Conservation (phyloP, 2,888 invertebrate genomes). For the Xanthia togata region DNA sequence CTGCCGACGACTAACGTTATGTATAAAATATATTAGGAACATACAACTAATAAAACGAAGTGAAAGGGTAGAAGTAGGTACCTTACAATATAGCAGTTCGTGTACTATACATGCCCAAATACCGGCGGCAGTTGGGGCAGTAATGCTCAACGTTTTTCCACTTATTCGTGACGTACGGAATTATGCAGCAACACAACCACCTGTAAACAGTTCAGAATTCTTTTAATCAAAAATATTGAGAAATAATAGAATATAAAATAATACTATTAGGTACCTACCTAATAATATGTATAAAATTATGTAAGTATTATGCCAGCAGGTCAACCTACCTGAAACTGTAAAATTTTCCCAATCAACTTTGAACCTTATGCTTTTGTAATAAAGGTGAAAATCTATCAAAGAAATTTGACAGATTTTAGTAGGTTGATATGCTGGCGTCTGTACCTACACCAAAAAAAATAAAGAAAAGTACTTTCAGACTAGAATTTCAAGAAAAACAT, state of each 20-base stretch:
- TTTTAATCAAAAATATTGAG: background rate
- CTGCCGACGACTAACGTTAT: background rate
- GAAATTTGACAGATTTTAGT: too few relatives aligned
- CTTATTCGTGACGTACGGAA: conserved; percentile 82
- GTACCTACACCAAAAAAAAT: background rate
- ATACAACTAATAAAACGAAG: background rate
- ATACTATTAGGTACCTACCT: too few relatives aligned
- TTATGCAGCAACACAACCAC: conserved; percentile 87
- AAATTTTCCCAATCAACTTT: too few relatives aligned
- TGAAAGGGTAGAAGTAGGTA: background rate
- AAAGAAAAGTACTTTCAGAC: background rate
- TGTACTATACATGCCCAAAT: conserved; percentile 81
- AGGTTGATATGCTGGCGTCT: too few relatives aligned
- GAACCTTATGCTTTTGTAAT: too few relatives aligned
- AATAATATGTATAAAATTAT: too few relatives aligned
- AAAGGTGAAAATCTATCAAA: too few relatives aligned
- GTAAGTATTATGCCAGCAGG: too few relatives aligned
- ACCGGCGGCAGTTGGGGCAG: conserved; percentile 83
- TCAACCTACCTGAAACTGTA: too few relatives aligned
- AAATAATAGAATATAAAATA: background rate
- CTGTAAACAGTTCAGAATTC: conserved; percentile 69
- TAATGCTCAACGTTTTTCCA: conserved; percentile 88
- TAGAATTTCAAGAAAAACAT: background rate
- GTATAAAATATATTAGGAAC: background rate
- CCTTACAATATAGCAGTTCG: conserved; percentile 28